Evolutionary conservation across 2,888 invertebrate genomes (phyloP), one percentile per base, ranked within the genome.

Genomic region (Creontiades dilutus): DNA sequence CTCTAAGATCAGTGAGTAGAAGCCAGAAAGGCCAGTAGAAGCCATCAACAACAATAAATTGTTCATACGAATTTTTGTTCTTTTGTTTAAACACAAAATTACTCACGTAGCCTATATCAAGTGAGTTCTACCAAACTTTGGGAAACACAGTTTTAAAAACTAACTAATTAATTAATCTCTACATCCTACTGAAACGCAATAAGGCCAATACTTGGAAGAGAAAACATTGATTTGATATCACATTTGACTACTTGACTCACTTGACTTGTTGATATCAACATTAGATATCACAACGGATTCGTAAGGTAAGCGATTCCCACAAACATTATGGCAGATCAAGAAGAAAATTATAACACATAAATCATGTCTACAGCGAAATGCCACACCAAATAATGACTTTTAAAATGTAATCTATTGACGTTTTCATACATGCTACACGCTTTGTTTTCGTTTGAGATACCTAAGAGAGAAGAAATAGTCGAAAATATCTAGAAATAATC

Each of bases 381-480:
- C 78, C 46, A 78, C 46, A 78, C 78, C 46, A 16, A 78, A n/a
- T 37, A 37, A 37, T 47, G 78, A 78, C 19, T 78, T 78, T 68
- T 68, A 47, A 76, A 78, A 78, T 46, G 68, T 23, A 68, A 78
- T 46, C 78, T 78, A 78, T 78, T 9, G 76, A 78, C 47, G 37
- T 46, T 16, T 11, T 78, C 13, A 19, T 37, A 85, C 85, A 85
- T 85, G 85, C 85, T 85, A 46, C 23, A 85, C 85, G 84, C 48
- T 84, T 48, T 27, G 57, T 57, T 82, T 48, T 82, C 13, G 19
- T 82, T 82, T 48, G 23, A 48, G 9, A 48, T 23, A 82, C 48
- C 48, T 85, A 55, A 46, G 61, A 85, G 57, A 82, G 61, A 28
- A 61, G 23, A 57, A 85, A 61, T 52, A 55, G 23, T 48, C 9